Evolutionary conservation across 2,888 invertebrate species (phyloP).

Genomic region (Latheticus oryzae): DNA sequence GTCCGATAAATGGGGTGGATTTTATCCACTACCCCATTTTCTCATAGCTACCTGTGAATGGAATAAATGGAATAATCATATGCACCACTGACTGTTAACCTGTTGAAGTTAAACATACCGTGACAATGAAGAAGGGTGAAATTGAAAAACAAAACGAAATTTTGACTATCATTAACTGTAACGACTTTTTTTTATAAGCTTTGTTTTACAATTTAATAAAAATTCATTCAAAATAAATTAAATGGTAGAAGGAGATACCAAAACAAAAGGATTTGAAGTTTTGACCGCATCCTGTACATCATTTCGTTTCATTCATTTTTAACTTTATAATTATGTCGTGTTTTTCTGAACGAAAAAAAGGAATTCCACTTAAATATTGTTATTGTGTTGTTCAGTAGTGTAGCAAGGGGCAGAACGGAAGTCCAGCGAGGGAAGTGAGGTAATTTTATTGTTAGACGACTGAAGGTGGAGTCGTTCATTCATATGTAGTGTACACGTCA

Average conservation of each 20-base stretch:
- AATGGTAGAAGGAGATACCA: constrained; percentile 3
- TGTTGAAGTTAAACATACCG: constrained; percentile 56
- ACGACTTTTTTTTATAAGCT: constrained; percentile 30
- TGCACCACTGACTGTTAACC: constrained; percentile 53
- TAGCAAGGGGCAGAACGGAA: constrained; percentile 51
- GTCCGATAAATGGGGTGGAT: no score
- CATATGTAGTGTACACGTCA: constrained; percentile 53
- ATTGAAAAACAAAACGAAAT: constrained; percentile 45
- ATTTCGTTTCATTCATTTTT: constrained; percentile 8
- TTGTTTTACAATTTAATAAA: constrained; percentile 16
- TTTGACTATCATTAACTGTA: no score
- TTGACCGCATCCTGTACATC: constrained; percentile 23
- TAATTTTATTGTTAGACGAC: constrained; percentile 56
- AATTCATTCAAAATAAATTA: constrained; percentile 3
- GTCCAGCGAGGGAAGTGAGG: constrained; percentile 56
- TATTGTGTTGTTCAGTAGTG: constrained; percentile 21
- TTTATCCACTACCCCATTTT: constrained; percentile 43
- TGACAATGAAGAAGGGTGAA: constrained; percentile 52
- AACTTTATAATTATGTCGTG: constrained; percentile 10
- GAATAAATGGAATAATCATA: constrained; percentile 51
- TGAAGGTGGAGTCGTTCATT: constrained; percentile 57
- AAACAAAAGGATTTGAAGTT: constrained; percentile 1
- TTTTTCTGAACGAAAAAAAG: constrained; percentile 28
- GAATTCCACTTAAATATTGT: constrained; percentile 36
- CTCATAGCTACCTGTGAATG: constrained; percentile 47